Percentiles rank a stretch among this genome's conserved stretches.
Evolutionary conservation across 2,888 invertebrate genomes (phyloP).

Genomic region (Plutella xylostella): DNA sequence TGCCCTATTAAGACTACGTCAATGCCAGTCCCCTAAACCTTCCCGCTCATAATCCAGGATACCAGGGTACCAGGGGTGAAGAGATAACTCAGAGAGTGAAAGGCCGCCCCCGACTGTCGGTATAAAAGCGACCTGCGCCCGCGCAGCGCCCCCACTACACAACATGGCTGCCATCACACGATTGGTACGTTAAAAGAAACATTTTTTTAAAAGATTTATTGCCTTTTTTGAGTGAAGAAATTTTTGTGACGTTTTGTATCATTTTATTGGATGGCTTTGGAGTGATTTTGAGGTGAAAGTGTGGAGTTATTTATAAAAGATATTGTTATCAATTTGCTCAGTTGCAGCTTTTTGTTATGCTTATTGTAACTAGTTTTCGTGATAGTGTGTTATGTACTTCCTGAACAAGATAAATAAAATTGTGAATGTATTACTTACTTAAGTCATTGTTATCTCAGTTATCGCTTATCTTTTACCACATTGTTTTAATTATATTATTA

Average conservation of each 20-base stretch:
- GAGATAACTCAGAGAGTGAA: slow-evolving; percentile 37
- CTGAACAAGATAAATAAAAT: too few relatives aligned
- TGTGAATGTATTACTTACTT: too few relatives aligned
- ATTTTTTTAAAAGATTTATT: slow-evolving; percentile 7
- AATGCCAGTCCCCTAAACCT: not conserved
- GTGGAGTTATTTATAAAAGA: too few relatives aligned
- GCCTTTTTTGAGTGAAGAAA: too few relatives aligned
- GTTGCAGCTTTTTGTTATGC: too few relatives aligned
- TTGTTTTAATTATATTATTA: not conserved
- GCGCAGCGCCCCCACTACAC: slow-evolving; percentile 58
- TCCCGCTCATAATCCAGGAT: not conserved
- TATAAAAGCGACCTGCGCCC: slow-evolving; percentile 53
- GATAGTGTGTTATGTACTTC: too few relatives aligned
- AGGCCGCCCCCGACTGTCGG: slow-evolving; percentile 40
- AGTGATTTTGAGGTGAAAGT: too few relatives aligned
- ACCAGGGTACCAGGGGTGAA: slow-evolving; percentile 4
- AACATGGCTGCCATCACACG: slow-evolving; percentile 51
- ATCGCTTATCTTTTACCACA: not conserved
- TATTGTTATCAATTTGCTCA: too few relatives aligned
- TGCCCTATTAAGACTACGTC: too few relatives aligned
- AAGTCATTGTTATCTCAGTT: not conserved
- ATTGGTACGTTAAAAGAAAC: slow-evolving; percentile 49
- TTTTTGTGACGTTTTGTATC: too few relatives aligned
- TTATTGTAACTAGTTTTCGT: too few relatives aligned
- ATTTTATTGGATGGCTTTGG: too few relatives aligned